Conservation (phyloP, 2,888 invertebrate species). For the Noctua fimbriata region DNA sequence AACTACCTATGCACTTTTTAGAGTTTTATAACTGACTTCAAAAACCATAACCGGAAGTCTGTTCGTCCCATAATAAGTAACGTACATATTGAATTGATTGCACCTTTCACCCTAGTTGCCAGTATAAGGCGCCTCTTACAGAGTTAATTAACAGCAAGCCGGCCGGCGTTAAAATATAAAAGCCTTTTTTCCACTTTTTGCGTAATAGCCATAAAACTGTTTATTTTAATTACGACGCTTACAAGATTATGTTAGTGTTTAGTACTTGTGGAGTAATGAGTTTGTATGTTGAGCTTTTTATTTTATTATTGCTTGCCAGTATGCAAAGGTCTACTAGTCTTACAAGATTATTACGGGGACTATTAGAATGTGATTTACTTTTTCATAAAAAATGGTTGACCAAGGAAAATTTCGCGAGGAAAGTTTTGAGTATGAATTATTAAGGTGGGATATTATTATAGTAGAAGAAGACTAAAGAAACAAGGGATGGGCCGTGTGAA, state of each 20-base stretch:
- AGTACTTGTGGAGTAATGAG: constrained; percentile 34
- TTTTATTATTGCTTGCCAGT: too few relatives aligned
- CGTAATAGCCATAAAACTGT: constrained; percentile 47
- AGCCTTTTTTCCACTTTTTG: constrained; percentile 43
- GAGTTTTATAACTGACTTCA: background rate
- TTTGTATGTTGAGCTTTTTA: background rate
- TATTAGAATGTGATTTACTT: background rate
- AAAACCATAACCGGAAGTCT: background rate
- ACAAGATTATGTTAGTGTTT: constrained; percentile 46
- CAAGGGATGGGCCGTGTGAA: background rate
- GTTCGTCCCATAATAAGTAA: constrained; percentile 19
- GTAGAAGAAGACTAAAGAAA: background rate
- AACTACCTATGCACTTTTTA: background rate
- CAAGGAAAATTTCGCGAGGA: background rate
- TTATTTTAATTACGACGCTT: constrained; percentile 56
- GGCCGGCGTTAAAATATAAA: constrained; percentile 49
- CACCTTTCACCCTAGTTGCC: constrained; percentile 54
- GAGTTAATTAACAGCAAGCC: constrained; percentile 39
- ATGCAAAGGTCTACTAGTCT: too few relatives aligned
- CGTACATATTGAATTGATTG: constrained; percentile 33
- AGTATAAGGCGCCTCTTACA: constrained; percentile 15
- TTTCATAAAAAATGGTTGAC: background rate
- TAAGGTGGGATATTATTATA: background rate
- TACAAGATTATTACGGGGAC: constrained; percentile 19
- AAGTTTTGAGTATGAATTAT: background rate